phyloP scores from a whole-genome alignment of 2,888 invertebrate species.

The Griposia aprilina region DNA sequence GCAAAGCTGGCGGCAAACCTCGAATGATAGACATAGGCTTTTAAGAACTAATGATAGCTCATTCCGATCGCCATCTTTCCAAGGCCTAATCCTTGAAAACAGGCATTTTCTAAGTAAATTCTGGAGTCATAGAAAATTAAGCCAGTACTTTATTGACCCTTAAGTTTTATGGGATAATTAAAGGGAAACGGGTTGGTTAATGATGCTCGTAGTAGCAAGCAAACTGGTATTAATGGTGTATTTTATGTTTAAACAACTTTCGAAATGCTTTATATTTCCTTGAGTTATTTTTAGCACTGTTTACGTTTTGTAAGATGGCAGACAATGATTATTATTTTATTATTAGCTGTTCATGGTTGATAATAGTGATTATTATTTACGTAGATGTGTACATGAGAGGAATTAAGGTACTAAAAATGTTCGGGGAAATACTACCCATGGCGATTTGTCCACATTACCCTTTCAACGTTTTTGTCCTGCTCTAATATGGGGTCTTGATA shows the following conservation, averaged over 20 bases:
- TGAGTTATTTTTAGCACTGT: conserved; percentile 20
- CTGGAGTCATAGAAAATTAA: conserved; percentile 66
- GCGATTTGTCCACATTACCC: too few relatives aligned
- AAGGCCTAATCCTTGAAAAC: conserved; percentile 30
- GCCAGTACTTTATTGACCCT: conserved; percentile 65
- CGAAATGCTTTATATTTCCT: conserved; percentile 31
- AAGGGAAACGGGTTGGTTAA: conserved; percentile 58
- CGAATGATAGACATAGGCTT: background rate
- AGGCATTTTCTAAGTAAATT: conserved; percentile 51
- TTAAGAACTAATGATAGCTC: background rate
- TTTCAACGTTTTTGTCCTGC: background rate
- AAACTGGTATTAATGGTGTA: conserved; percentile 56
- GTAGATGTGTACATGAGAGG: background rate
- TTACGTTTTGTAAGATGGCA: conserved; percentile 2
- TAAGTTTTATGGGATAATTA: conserved; percentile 67
- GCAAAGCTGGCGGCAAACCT: too few relatives aligned
- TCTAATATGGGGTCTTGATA: background rate
- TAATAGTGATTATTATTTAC: too few relatives aligned
- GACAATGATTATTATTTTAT: background rate
- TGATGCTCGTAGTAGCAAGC: conserved; percentile 56
- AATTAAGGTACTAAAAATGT: background rate
- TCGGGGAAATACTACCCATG: background rate
- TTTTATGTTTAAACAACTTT: conserved; percentile 46
- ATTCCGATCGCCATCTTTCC: conserved; percentile 18
- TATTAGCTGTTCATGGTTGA: too few relatives aligned